Base-by-base conservation (phyloP, 2,888 invertebrate species). In the Drosophila anomalata region DNA sequence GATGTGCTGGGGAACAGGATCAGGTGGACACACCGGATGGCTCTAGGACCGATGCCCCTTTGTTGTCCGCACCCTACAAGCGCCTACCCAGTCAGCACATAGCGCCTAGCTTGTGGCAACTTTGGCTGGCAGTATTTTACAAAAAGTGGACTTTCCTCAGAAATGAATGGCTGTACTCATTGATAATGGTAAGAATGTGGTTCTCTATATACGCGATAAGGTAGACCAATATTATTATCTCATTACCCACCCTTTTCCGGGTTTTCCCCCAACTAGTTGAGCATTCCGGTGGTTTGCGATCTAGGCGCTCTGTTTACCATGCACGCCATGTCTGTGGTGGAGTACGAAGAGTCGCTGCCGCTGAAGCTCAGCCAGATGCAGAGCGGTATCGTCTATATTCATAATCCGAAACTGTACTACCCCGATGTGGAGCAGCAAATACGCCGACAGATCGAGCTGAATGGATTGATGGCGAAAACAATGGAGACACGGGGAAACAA, bases 101-200 rank as follows among this genome's bases (percentile, higher is more conserved):
- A n/a, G 44, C 20, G 1, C 69, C 84, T 2, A 52, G 59, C 52
- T 76, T 77, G 56, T 67, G 58, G 20, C 84, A 89, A 51, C 90
- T 91, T 44, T 84, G 83, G 48, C 17, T 56, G 2, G 92, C 91
- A 1, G 79, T 92, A 14, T 89, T 89, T 14, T 92, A 91, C 62
- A 92, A 92, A 62, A 92, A 92, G 60, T 56, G 63, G 0, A 85
- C 90, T 17, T 92, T 89, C 74, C 33, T 92, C 7, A 66, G 65
- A 48, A 88, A 84, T 42, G 87, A 91, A 63, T 89, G 87, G 87
- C 41, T 77, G 0, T 90, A 89, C 58, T 72, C 89, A 0, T 26
- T 71, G 6, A 60, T 81, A 20, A 90, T 91, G 90, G 91, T 91
- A 76, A 70, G 68, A 55, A 11, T 17, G 17, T 17, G 17, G 17